A percentile compares a stretch with the other conserved stretches of the same genome.
phyloP scores from a whole-genome alignment of 2,113 vertebrate genomes.

The Hoplias malabaricus region DNA sequence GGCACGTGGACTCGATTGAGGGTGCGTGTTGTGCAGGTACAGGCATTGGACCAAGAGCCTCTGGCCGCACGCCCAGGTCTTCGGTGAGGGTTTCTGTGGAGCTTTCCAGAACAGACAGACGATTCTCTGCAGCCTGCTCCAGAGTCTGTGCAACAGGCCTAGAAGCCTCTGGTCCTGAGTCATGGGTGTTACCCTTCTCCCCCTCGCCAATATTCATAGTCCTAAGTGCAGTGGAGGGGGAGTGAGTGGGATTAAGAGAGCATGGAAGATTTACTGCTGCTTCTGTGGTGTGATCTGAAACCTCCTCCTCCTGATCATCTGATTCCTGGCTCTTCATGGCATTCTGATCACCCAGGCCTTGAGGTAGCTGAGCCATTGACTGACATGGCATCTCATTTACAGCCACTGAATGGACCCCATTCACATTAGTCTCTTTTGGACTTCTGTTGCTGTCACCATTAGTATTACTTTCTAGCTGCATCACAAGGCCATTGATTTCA shows the following conservation, averaged over 20 bases:
- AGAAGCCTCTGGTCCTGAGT: slow-evolving; percentile 44
- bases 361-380: neutral
- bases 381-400: slow-evolving; percentile 4
- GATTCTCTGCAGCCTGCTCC: slow-evolving; percentile 64
- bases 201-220: slow-evolving; percentile 65
- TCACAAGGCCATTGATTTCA: slow-evolving; percentile 29
- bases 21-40: slow-evolving; percentile 30
- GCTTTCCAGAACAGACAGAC: slow-evolving; percentile 76
- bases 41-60: slow-evolving; percentile 47
- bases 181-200: slow-evolving; percentile 18
- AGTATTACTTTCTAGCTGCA: slow-evolving; percentile 6
- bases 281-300: slow-evolving; percentile 35
- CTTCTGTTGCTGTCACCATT: neutral
- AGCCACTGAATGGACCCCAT: slow-evolving; percentile 55
- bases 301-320: slow-evolving; percentile 36
- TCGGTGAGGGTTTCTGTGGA: slow-evolving; percentile 86
- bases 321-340: slow-evolving; percentile 31
- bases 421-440: slow-evolving; percentile 7
- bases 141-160: slow-evolving; percentile 46
- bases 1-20: slow-evolving; percentile 49
- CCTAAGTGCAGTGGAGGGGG: slow-evolving; percentile 48
- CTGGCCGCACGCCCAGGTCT: slow-evolving; percentile 68
- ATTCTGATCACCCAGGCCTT: slow-evolving; percentile 1
- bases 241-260: neutral
- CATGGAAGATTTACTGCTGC: slow-evolving; percentile 24